Conservation (phyloP, 30 jellyfish, hydroid and myxozoan species). For the Aurelia coerulea region DNA sequence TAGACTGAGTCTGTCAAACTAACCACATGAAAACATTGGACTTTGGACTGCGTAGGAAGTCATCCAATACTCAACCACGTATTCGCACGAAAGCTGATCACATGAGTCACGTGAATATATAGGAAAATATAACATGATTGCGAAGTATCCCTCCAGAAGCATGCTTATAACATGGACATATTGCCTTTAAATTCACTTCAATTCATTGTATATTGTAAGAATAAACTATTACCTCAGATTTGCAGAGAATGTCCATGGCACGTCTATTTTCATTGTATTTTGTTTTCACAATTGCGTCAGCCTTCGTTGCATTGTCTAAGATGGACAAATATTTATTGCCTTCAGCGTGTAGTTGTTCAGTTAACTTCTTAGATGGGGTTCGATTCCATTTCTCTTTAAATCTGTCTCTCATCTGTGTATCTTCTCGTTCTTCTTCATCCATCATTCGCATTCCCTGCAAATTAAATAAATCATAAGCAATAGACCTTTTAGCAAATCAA, state of each 20-base stretch:
- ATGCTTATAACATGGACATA: too few species aligned
- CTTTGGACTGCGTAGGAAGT: too few species aligned
- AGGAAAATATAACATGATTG: too few species aligned
- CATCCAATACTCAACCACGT: too few species aligned
- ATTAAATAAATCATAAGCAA: too few species aligned
- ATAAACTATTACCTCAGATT: slow-evolving; percentile 72
- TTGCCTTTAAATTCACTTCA: not conserved
- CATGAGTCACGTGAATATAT: too few species aligned
- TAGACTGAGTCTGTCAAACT: too few species aligned
- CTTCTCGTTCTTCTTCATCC: slow-evolving; percentile 94
- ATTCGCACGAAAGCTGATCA: too few species aligned
- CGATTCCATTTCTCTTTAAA: slow-evolving; percentile 94
- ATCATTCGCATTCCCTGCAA: slow-evolving; percentile 84
- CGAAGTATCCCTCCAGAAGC: too few species aligned
- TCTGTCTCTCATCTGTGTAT: slow-evolving; percentile 85
- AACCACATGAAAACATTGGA: too few species aligned
- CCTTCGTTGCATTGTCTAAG: slow-evolving; percentile 89
- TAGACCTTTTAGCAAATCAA: too few species aligned
- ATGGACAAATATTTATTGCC: slow-evolving; percentile 76
- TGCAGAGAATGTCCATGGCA: slow-evolving; percentile 87
- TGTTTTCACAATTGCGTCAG: slow-evolving; percentile 87
- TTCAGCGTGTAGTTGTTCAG: slow-evolving; percentile 86
- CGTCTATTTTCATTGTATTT: slow-evolving; percentile 89
- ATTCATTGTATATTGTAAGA: not conserved
- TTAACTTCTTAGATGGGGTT: slow-evolving; percentile 86